A percentile compares a stretch with the other conserved stretches of the same genome.
Conservation (phyloP, 2,888 invertebrate genomes). For the Syrphus vitripennis region DNA sequence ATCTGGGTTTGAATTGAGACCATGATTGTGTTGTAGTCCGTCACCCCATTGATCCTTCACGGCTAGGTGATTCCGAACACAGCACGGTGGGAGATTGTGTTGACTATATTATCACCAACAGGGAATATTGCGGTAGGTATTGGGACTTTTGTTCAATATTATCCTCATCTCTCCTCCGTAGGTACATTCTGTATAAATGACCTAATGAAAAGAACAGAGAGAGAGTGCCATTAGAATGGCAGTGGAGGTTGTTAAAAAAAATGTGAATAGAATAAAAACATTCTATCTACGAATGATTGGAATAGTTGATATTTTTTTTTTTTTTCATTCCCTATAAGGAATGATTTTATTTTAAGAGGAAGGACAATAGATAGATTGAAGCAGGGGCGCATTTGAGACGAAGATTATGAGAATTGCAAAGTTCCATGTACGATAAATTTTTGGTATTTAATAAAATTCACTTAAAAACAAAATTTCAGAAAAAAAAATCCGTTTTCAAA, state of each 20-base stretch:
- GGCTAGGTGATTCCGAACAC: slow-evolving; percentile 31
- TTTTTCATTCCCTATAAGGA: neutral
- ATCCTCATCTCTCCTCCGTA: neutral
- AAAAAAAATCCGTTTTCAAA: too few relatives aligned
- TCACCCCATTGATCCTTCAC: slow-evolving; percentile 1
- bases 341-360: neutral
- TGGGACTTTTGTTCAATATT: neutral
- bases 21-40: neutral
- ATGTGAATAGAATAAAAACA: slow-evolving; percentile 5
- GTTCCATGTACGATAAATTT: too few relatives aligned
- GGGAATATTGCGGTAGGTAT: slow-evolving; percentile 14
- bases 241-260: neutral
- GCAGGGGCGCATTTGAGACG: neutral
- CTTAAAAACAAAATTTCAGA: too few relatives aligned
- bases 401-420: neutral
- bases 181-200: neutral
- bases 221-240: neutral
- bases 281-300: neutral
- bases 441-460: too few relatives aligned
- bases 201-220: neutral
- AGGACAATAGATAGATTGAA: neutral
- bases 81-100: neutral
- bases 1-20: neutral
- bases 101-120: slow-evolving; percentile 29
- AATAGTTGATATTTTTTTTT: slow-evolving; percentile 7